Evolutionary conservation across 2,113 vertebrate genomes (phyloP).

Genomic region (Sinocyclocheilus anophthalmus): DNA sequence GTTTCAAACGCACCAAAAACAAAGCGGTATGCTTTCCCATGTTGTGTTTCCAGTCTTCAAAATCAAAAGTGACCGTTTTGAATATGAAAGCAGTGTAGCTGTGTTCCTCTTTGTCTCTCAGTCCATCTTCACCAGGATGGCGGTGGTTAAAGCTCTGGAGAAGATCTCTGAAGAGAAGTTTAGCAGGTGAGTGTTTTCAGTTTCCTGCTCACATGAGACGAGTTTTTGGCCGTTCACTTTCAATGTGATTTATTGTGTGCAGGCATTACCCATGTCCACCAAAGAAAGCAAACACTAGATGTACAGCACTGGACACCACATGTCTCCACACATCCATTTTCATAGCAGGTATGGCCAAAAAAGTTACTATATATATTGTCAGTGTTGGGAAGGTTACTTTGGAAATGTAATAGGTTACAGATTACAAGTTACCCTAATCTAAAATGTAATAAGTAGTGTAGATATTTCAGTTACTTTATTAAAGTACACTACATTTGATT

Average conservation of each 20-base stretch:
- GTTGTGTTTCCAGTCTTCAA: background rate
- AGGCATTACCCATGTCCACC: constrained; percentile 87
- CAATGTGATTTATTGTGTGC: constrained; percentile 24
- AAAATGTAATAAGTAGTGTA: too few species aligned
- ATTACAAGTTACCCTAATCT: too few species aligned
- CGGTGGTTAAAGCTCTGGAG: constrained; percentile 93
- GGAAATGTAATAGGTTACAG: too few species aligned
- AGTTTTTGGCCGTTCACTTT: background rate
- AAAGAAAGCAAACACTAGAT: constrained; percentile 71
- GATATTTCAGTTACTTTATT: too few species aligned
- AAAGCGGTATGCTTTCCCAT: constrained; percentile 82
- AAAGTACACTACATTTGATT: too few species aligned
- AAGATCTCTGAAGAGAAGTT: constrained; percentile 90
- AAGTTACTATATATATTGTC: too few species aligned
- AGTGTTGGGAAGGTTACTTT: too few species aligned
- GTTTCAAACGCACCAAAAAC: constrained; percentile 92
- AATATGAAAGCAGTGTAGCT: background rate
- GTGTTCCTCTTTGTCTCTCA: constrained; percentile 63
- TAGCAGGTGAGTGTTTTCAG: constrained; percentile 75
- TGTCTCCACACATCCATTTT: constrained; percentile 89
- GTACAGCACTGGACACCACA: constrained; percentile 81
- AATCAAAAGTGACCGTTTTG: background rate
- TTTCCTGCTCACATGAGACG: constrained; percentile 15
- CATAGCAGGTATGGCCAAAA: constrained; percentile 83
- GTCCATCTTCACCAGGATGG: constrained; percentile 98